Percentiles rank a stretch among this genome's conserved stretches.
These are phyloP conservation scores for Champsocephalus esox DNA, from an alignment of 2,797 vertebrate genomes.

Conservation along the genomic window DNA sequence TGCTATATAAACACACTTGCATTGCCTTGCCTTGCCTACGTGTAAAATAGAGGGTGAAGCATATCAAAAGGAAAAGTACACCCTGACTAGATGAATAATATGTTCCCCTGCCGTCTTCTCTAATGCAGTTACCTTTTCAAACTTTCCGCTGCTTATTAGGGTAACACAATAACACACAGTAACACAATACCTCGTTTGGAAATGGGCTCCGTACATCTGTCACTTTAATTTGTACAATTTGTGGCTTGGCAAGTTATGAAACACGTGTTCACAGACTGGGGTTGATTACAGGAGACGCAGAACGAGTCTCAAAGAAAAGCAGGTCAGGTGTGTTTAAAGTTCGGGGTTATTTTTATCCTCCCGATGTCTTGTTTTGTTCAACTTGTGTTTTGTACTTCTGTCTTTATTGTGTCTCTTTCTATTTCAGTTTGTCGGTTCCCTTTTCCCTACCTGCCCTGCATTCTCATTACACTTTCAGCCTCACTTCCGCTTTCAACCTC, in stretches of 20 bases:
- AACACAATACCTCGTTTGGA: conserved; percentile 22
- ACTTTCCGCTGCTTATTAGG: no score
- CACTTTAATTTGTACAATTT: conserved; percentile 37
- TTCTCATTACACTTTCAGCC: conserved; percentile 8
- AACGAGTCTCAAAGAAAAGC: conserved; percentile 4
- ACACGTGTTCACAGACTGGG: conserved; percentile 11
- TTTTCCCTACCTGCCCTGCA: neutral
- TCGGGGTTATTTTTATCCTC: neutral
- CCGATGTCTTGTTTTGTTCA: neutral
- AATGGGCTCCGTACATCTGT: conserved; percentile 34
- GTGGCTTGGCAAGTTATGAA: conserved; percentile 20
- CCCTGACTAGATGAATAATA: neutral
- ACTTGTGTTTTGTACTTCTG: neutral
- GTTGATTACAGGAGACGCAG: conserved; percentile 33
- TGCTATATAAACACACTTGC: no score
- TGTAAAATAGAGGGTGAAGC: no score
- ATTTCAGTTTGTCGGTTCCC: neutral
- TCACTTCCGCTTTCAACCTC: neutral
- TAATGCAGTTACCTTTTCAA: neutral
- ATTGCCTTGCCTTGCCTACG: no score
- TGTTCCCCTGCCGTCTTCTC: conserved; percentile 6
- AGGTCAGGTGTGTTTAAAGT: neutral
- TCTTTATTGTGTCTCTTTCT: neutral
- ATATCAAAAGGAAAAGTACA: no score
- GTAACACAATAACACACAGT: neutral